A percentile compares a stretch with the other conserved stretches of the same genome.
Conservation (phyloP, 1,140 invertebrate genomes). For the Drosophila rufa region DNA sequence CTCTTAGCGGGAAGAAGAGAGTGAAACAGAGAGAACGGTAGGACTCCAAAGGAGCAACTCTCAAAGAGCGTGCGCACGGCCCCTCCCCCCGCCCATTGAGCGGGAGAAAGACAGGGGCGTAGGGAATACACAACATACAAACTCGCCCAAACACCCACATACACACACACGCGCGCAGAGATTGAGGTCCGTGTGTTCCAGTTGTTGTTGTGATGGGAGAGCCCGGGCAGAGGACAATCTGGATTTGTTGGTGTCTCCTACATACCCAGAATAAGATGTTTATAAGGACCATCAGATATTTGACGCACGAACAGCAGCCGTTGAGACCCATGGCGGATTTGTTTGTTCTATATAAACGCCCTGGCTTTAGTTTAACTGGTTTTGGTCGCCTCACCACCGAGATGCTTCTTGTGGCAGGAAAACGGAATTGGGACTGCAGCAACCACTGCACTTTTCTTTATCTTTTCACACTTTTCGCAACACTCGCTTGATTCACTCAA, state of each 20-base stretch:
- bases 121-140: slow-evolving; percentile 60
- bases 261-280: slow-evolving; percentile 91
- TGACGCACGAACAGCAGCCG: slow-evolving; percentile 89
- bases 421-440: slow-evolving; percentile 35
- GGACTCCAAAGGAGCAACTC: slow-evolving; percentile 26
- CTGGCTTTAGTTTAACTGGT: slow-evolving; percentile 48
- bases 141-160: slow-evolving; percentile 30
- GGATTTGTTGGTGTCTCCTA: slow-evolving; percentile 55
- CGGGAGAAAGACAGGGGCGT: slow-evolving; percentile 40
- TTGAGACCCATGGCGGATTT: slow-evolving; percentile 87
- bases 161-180: slow-evolving; percentile 14
- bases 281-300: slow-evolving; percentile 89
- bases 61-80: slow-evolving; percentile 66
- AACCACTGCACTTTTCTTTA: slow-evolving; percentile 24
- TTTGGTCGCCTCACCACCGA: slow-evolving; percentile 49
- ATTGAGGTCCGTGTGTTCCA: slow-evolving; percentile 59
- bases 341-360: slow-evolving; percentile 20
- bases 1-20: slow-evolving; percentile 3
- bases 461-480: slow-evolving; percentile 18
- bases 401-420: slow-evolving; percentile 45
- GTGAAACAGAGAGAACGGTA: slow-evolving; percentile 5
- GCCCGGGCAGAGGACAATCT: slow-evolving; percentile 6
- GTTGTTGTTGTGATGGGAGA: slow-evolving; percentile 51
- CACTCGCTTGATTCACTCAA: neutral
- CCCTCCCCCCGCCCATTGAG: slow-evolving; percentile 14